A percentile compares a stretch with the other conserved stretches of the same genome.
Evolutionary conservation across 2,797 vertebrate genomes (phyloP).

Genomic region (Nyctibius grandis): DNA sequence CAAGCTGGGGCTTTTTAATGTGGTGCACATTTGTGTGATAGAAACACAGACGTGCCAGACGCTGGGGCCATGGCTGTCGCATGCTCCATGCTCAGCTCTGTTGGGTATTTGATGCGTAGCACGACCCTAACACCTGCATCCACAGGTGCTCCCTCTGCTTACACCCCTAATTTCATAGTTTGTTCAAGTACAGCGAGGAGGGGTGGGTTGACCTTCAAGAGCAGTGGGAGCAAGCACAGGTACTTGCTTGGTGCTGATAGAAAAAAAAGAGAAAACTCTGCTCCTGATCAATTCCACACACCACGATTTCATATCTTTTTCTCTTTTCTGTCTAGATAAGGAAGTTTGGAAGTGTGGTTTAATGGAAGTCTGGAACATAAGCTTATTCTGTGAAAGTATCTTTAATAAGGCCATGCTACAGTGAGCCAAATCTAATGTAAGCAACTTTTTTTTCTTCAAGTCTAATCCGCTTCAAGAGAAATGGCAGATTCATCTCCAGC

Average conservation of each 20-base stretch:
- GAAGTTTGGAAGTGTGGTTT: neutral
- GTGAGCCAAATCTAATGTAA: neutral
- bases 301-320: neutral
- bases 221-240: neutral
- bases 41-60: neutral
- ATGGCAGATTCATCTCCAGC: neutral
- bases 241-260: neutral
- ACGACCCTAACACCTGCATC: neutral
- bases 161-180: accelerated
- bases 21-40: accelerated
- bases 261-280: neutral
- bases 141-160: neutral
- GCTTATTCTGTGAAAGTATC: neutral
- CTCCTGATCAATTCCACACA: neutral
- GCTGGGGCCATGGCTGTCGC: accelerated
- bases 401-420: neutral
- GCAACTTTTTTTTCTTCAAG: neutral
- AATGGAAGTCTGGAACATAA: neutral
- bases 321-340: neutral
- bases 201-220: neutral
- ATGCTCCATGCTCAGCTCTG: accelerated
- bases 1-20: accelerated
- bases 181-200: accelerated
- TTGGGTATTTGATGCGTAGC: neutral
- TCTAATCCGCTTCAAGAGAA: neutral